Evolutionary conservation across 2,888 invertebrate species (phyloP).

Genomic region (Polyommatus iphigenia): DNA sequence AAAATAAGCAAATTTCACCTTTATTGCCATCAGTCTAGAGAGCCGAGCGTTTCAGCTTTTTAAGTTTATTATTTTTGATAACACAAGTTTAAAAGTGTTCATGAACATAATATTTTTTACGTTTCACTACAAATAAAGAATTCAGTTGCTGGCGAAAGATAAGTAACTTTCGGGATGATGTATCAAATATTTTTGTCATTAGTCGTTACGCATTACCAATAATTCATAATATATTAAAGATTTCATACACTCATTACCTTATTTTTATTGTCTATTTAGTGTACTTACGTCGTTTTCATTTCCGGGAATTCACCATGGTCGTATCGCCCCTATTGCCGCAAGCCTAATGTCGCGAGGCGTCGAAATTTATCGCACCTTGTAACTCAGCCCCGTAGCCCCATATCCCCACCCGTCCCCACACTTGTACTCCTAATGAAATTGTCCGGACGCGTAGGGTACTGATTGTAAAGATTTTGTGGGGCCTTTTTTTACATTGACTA

Average conservation of each 20-base stretch:
- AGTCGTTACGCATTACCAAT: no score
- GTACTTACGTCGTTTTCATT: conserved; percentile 60
- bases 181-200: not conserved
- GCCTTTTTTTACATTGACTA: not conserved
- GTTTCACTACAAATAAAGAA: not conserved
- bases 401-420: conserved; percentile 63
- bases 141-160: not conserved
- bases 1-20: conserved; percentile 49
- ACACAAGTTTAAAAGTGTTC: not conserved
- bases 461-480: conserved; percentile 3
- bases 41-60: conserved; percentile 47
- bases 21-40: conserved; percentile 44
- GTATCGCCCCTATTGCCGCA: conserved; percentile 59
- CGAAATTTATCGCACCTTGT: conserved; percentile 78
- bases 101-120: not conserved
- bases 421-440: conserved; percentile 79
- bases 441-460: conserved; percentile 62
- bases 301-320: conserved; percentile 57
- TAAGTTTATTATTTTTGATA: conserved; percentile 44
- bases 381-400: conserved; percentile 67
- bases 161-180: not conserved
- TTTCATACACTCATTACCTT: not conserved
- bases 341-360: conserved; percentile 70
- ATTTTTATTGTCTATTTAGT: not conserved
- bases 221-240: not conserved